Base-by-base conservation (phyloP, 2,888 invertebrate species). In the Nebria brevicollis region DNA sequence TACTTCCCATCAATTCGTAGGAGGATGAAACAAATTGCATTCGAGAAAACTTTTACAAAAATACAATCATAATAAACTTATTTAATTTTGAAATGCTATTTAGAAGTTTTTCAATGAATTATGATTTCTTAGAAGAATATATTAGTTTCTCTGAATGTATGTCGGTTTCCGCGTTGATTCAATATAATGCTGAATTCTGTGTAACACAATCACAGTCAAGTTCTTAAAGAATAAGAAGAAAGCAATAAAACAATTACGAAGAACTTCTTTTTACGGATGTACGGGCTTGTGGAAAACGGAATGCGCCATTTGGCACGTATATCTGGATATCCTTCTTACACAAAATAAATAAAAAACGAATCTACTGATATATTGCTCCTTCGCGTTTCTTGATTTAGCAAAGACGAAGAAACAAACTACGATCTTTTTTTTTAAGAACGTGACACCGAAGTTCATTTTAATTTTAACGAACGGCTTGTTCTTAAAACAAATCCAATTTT, bases 211-310 rank as follows among this genome's bases (percentile, higher is more conserved):
- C 54, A 54, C 54, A 54, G 54, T 54, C 54, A 54, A 54, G 11
- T 54, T 54, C 8, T 1, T 54, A 54, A 54, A 54, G 54, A 54
- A 54, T 54, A 54, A 54, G 54, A 54, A 54, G 54, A 54, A 54
- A 54, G 54, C 54, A 54, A 54, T 54, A 54, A 54, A 54, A 54
- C 54, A 54, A 54, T 54, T 54, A 54, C 54, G 54, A 54, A 54
- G 54, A 54, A 54, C 54, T 54, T 54, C 54, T 54, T 54, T 54
- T 54, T 54, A 54, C 54, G 54, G 54, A 54, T 54, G 54, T 54
- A 54, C 54, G 11, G 54, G 54, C 54, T 54, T 13, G 54, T 54
- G 54, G 54, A 54, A 54, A 54, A 7, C 54, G 54, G 54, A 54
- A 54, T 54, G 54, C 54, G 54, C 54, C 54, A 54, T 54, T 54